Percentiles rank a stretch among this genome's conserved stretches.
Evolutionary conservation across 2,888 invertebrate genomes (phyloP).

Genomic region (Drosophila fungiperda): DNA sequence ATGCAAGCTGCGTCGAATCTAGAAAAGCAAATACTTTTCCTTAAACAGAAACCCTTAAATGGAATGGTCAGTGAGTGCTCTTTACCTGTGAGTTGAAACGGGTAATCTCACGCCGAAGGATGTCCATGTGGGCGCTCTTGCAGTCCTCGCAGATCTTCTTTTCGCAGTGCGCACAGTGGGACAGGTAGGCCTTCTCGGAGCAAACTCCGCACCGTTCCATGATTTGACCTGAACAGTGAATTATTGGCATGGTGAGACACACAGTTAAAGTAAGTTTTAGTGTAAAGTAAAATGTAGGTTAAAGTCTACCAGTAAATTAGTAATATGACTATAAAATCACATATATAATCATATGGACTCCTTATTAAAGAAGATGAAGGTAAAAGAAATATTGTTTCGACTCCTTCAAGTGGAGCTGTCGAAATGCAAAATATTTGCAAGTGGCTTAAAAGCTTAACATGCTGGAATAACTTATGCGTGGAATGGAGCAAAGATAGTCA

Average conservation of each 20-base stretch:
- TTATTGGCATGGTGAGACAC: neutral
- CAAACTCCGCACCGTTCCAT: conserved; percentile 98
- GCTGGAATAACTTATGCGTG: neutral
- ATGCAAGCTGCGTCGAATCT: conserved; percentile 93
- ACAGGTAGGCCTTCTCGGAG: conserved; percentile 95
- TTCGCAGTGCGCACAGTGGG: conserved; percentile 97
- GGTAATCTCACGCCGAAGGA: conserved; percentile 94
- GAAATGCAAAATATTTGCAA: neutral
- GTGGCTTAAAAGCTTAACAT: neutral
- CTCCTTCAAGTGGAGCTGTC: neutral
- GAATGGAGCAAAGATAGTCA: neutral
- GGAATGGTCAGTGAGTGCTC: rapidly evolving
- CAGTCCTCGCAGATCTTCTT: conserved; percentile 98
- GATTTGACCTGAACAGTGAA: conserved; percentile 88
- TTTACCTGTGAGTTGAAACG: conserved; percentile 93
- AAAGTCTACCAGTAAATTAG: neutral
- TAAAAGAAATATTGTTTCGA: neutral
- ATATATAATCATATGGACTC: neutral
- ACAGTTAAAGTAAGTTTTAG: neutral
- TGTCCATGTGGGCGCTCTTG: conserved; percentile 98
- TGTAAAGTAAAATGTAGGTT: neutral
- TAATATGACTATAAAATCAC: neutral
- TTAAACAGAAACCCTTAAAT: neutral
- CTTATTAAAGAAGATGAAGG: too few species aligned
- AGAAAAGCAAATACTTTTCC: conserved; percentile 37